Evolutionary conservation across 1,140 invertebrate genomes (phyloP).

Genomic region (Micrasema longulum): DNA sequence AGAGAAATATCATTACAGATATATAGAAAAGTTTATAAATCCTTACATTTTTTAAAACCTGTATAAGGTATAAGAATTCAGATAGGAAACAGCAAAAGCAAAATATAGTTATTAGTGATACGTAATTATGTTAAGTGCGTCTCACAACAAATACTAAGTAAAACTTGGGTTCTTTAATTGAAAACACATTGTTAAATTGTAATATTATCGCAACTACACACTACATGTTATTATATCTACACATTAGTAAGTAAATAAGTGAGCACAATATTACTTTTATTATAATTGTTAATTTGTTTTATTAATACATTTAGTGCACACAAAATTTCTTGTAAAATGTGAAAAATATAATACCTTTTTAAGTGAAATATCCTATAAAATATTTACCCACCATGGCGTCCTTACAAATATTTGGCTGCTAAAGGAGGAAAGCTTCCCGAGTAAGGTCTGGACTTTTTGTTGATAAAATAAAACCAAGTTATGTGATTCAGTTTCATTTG

Average conservation of each 20-base stretch:
- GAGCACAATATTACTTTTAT: neutral
- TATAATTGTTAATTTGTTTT: no score
- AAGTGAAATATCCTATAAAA: neutral
- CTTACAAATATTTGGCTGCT: conserved; percentile 6
- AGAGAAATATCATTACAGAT: no score
- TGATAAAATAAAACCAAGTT: conserved; percentile 43
- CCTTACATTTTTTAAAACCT: no score
- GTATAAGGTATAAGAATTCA: no score
- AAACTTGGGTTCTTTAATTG: conserved; percentile 8
- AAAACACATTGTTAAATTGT: conserved; percentile 15
- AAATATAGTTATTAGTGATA: conserved; percentile 5
- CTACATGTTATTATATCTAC: conserved; percentile 17
- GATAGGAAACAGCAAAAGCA: no score
- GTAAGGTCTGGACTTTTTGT: conserved; percentile 12
- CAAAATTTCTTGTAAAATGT: conserved; percentile 11
- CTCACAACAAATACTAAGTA: conserved; percentile 54
- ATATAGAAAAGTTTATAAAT: no score
- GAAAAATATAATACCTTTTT: neutral
- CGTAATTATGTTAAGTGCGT: conserved; percentile 34
- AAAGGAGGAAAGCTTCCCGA: neutral
- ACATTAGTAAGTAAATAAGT: conserved; percentile 21
- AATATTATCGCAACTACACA: conserved; percentile 1
- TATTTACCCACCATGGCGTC: conserved; percentile 27
- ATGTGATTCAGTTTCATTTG: conserved; percentile 53
- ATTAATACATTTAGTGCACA: conserved; percentile 5